phyloP scores from a whole-genome alignment of 2,113 vertebrate genomes.

The Hipposideros armiger region DNA sequence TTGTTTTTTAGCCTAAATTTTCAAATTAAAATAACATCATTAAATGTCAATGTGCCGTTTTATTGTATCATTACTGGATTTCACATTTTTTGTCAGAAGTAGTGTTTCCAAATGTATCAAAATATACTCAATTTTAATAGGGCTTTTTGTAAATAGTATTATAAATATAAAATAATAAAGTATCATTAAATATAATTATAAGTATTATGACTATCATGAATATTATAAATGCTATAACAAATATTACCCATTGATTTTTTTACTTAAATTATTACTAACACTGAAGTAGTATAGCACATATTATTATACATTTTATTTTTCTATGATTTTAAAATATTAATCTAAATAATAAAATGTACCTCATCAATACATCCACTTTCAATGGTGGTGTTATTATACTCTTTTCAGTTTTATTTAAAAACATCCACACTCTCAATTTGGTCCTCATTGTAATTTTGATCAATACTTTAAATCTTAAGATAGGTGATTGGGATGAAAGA shows the following conservation, averaged over 20 bases:
- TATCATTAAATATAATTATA: neutral
- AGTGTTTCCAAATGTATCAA: neutral
- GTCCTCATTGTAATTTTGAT: neutral
- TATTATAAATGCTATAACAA: neutral
- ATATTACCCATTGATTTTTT: neutral
- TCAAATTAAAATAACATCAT: slow-evolving; percentile 1
- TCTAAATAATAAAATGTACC: neutral
- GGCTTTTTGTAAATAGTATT: neutral
- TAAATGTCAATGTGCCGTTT: neutral
- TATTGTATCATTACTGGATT: neutral
- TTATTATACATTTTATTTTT: neutral
- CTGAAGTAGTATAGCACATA: neutral
- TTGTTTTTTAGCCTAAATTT: neutral
- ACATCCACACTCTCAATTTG: neutral
- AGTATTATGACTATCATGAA: neutral
- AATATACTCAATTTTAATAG: neutral
- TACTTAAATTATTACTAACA: neutral
- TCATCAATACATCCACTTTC: neutral
- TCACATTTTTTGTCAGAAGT: neutral
- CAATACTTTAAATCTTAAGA: neutral
- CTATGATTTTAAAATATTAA: neutral
- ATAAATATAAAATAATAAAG: neutral
- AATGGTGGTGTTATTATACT: neutral
- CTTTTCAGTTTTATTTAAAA: slow-evolving; percentile 24
- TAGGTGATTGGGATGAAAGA: neutral